Base-by-base conservation (phyloP, 2,113 vertebrate species). In the Erinaceus europaeus region DNA sequence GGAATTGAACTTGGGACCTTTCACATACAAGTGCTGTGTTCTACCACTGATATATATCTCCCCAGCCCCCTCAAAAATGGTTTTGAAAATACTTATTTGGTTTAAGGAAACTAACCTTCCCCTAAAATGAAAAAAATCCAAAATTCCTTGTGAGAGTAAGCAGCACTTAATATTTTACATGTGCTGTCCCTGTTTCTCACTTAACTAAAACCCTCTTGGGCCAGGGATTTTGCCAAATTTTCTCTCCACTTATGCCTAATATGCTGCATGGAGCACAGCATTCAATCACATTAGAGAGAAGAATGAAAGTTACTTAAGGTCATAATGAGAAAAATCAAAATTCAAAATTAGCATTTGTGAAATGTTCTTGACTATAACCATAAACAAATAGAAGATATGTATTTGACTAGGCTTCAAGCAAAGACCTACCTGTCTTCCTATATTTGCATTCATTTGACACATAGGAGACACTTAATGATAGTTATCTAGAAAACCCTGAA, bases 91-190 rank as follows among this genome's bases (percentile, higher is more conserved):
- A 73, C 8, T 13, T 44, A 29, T 14, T 57, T 55, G 53, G 53
- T 25, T 55, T 55, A 85, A 85, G 78, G 27, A 93, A 89, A 79
- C 36, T 55, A 74, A 78, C 34, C 46, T 75, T 78, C 50, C 25
- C 42, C 18, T 21, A 42, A 67, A 40, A n/a, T 57, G 42, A 50
- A 90, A 42, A 90, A 78, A 62, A n/a, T n/a, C n/a, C n/a, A n/a
- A n/a, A n/a, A n/a, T n/a, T 36, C 34, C 23, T 79, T 72, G 12
- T 1, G 12, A 81, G 4, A 91, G 32, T 34, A 83, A 50, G 68
- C 2, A 13, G 18, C 15, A 15, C 8, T 9, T 0, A 0, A 11
- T 55, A 61, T 69, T 78, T 65, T 50, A 79, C 68, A 72, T 27
- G 52, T 25, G n/a, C 36, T 59, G 46, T 78, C 34, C 50, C 18